Conservation (phyloP, 2,797 vertebrate species). For the Tolypeutes matacus region DNA sequence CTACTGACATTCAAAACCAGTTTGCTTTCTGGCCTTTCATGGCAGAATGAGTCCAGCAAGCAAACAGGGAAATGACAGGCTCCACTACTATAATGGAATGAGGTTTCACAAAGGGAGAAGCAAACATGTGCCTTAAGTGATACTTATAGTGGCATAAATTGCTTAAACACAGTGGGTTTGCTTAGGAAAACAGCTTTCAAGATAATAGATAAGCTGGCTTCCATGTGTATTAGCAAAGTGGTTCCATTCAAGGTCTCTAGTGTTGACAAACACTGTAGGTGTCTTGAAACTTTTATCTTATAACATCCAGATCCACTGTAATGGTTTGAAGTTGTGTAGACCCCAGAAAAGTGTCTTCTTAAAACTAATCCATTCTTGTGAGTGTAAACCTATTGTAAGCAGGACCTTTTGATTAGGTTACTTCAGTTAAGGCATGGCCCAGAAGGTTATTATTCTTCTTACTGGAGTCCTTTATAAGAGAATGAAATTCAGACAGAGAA, state of each 20-base stretch:
- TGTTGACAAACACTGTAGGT: background rate
- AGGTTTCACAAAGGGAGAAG: conserved; percentile 69
- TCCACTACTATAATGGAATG: conserved; percentile 61
- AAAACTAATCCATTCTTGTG: too few relatives aligned
- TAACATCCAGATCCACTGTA: background rate
- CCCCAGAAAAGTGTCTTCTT: too few relatives aligned
- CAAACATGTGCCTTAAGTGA: conserved; percentile 51
- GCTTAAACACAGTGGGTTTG: conserved; percentile 34
- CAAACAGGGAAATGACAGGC: conserved; percentile 69
- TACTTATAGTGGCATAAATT: conserved; percentile 8
- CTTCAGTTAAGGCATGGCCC: too few relatives aligned
- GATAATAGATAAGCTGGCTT: background rate
- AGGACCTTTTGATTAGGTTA: too few relatives aligned
- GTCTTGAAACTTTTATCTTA: background rate
- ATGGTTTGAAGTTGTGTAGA: too few relatives aligned
- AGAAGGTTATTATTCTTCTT: too few relatives aligned
- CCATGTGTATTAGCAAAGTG: background rate
- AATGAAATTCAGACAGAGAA: too few relatives aligned
- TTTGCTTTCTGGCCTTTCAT: conserved; percentile 81
- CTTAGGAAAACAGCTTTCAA: conserved; percentile 36
- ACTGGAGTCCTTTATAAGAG: too few relatives aligned
- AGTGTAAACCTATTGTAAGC: too few relatives aligned
- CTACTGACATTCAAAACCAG: conserved; percentile 79
- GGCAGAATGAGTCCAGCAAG: conserved; percentile 81
- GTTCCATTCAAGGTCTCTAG: background rate